These are phyloP conservation scores for Uropsilus gracilis DNA, from an alignment of 2,113 vertebrate species.

Conservation along the genomic window DNA sequence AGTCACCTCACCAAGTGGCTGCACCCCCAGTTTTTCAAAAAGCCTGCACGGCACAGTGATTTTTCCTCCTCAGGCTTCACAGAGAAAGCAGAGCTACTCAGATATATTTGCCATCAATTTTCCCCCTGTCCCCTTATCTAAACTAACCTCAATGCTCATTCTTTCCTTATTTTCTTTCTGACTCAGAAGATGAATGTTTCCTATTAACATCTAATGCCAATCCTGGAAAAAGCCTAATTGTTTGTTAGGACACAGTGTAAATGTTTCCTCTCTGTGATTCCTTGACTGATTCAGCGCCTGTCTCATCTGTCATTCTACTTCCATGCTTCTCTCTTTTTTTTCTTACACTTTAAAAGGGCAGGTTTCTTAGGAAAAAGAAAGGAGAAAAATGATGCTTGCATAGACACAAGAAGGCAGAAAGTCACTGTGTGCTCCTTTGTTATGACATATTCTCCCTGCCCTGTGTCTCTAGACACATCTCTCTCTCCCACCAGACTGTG, in stretches of 20 bases:
- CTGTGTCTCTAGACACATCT: neutral
- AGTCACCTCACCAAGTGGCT: neutral
- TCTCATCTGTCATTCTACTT: neutral
- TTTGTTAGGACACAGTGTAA: neutral
- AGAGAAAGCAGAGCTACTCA: neutral
- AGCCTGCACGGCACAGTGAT: neutral
- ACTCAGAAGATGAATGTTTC: conserved; percentile 13
- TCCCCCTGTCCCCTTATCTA: neutral
- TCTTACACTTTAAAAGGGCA: too few species aligned
- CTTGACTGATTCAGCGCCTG: neutral
- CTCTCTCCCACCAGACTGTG: neutral
- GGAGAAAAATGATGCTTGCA: too few species aligned
- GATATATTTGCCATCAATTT: neutral
- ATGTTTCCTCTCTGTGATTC: neutral
- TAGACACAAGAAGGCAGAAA: too few species aligned
- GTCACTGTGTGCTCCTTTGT: too few species aligned
- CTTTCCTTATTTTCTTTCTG: neutral
- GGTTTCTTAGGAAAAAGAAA: too few species aligned
- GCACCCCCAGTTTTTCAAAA: neutral
- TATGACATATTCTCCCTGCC: neutral
- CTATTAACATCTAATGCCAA: neutral
- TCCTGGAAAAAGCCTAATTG: neutral
- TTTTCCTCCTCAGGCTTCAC: neutral
- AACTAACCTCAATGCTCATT: neutral
- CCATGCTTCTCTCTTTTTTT: neutral